Percentiles rank a stretch among this genome's conserved stretches.
phyloP scores from a whole-genome alignment of 2,888 invertebrate genomes.

The Athrips mouffetella region DNA sequence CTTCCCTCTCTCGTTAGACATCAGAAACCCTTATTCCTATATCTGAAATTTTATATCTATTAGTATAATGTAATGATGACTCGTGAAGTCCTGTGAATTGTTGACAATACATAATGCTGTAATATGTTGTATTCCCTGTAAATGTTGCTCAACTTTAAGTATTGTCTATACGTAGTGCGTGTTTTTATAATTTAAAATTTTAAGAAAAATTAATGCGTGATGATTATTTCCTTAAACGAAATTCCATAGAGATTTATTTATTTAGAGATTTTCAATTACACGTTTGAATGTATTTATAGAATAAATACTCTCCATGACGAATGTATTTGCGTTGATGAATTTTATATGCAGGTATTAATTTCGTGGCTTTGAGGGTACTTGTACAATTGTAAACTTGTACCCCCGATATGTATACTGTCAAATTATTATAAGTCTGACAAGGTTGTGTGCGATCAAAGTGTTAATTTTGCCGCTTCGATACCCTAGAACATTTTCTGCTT shows the following conservation, averaged over 20 bases:
- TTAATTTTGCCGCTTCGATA: no score
- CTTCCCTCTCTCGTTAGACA: slow-evolving; percentile 72
- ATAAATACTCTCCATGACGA: slow-evolving; percentile 34
- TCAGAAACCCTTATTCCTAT: slow-evolving; percentile 72
- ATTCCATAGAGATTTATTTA: slow-evolving; percentile 22
- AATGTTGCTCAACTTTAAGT: slow-evolving; percentile 70
- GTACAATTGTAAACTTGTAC: no score
- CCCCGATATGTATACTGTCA: no score
- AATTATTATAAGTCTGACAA: no score
- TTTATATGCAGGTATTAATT: no score
- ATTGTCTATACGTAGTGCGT: slow-evolving; percentile 42
- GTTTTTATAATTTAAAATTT: slow-evolving; percentile 33
- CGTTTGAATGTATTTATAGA: slow-evolving; percentile 20
- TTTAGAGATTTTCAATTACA: slow-evolving; percentile 15
- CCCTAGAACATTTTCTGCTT: no score
- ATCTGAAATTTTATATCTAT: slow-evolving; percentile 70
- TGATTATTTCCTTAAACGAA: no score
- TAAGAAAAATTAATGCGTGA: slow-evolving; percentile 26
- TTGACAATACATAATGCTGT: slow-evolving; percentile 72
- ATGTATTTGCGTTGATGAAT: not conserved
- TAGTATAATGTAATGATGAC: slow-evolving; percentile 59
- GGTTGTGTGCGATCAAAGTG: no score
- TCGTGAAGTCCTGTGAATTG: slow-evolving; percentile 64
- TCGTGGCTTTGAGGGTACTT: no score
- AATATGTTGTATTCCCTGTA: slow-evolving; percentile 62